Evolutionary conservation across 2,113 vertebrate genomes (phyloP), one percentile per base, ranked within the genome.

Genomic region (Solenodon paradoxus): DNA sequence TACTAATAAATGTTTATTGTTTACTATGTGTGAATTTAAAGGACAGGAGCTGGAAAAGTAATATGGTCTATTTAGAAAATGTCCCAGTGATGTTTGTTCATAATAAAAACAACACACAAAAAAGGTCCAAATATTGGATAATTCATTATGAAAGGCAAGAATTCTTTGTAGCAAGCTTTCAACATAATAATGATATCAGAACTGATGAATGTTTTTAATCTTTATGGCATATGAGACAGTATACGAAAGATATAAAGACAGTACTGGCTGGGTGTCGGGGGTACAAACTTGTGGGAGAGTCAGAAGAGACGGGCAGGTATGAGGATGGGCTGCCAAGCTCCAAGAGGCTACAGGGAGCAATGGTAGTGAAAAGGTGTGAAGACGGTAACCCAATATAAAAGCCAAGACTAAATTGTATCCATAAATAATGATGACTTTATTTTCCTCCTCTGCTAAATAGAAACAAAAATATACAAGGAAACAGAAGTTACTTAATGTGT

Each of bases 391-490:
- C 26, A 9, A 30, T 19, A 26, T 68, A 59, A 79, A 74, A 30
- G 74, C 78, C 80, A 30, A 88, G 66, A 92, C 42, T 93, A 96
- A 97, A 93, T 88, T 81, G 81, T 11, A 90, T 82, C 84, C 96
- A 96, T 94, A 97, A 97, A 97, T 96, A 97, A 98, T 89, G 89
- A 97, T 86, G 96, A 95, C 97, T 98, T 97, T 96, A 95, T 94
- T 97, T 96, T 95, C 96, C 96, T 90, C 86, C 90, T 42, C 61
- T 96, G 90, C 97, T 98, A 97, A 98, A 98, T 98, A 98, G 96
- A 95, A 96, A 88, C 92, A 97, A 97, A 97, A 97, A 97, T 87
- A 97, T 96, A 95, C 69, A 92, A 94, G 89, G 95, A 98, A 97
- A 97, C 94, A 97, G 95, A 95, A 98, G 96, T 96, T 97, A 94